Evolutionary conservation across 2,797 vertebrate genomes (phyloP), one percentile per base, ranked within the genome.

Genomic region (Dicrostonyx torquatus): DNA sequence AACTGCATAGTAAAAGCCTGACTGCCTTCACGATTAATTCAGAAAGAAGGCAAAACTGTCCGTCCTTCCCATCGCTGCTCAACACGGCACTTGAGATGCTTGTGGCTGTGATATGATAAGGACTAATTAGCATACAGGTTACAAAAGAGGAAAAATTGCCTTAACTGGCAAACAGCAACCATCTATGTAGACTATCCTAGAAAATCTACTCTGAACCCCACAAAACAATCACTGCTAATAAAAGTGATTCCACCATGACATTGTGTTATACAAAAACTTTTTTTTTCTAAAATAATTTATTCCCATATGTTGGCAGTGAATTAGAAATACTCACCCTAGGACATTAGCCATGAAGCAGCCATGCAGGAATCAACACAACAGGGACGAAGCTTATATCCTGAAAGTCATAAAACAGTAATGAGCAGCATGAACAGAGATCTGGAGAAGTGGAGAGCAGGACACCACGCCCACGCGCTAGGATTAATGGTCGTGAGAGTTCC

Each of bases 1-100:
- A 37, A 83, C 20, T 90, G 70, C 94, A 68, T 45, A 87, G 26
- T 79, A 20, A 90, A 93, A 92, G 55, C 82, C 66, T 53, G 17
- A 87, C 84, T 29, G 12, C 31, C 93, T 82, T 89, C 18, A 40
- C 26, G 31, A 58, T 62, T 76, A 72, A 84, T 53, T 79, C 31
- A 88, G 73, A n/a, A 80, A 84, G 85, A 95, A 72, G 43, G 15
- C 31, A 72, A 48, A 53, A 73, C 22, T 14, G 72, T 26, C 43
- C 68, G 4, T 73, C 18, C 77, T 2, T 24, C 58, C n/a, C 37
- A 55, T 29, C 0, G 4, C n/a, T 85, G 50, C 37, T 89, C 37
- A 89, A 31, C 70, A 70, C 12, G 68, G 20, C 50, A 75, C 78
- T 72, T 17, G 22, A 79, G 73, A 79, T 80, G 9, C 10, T 76